Conservation (phyloP, 2,113 vertebrate species). For the Oreotragus oreotragus region DNA sequence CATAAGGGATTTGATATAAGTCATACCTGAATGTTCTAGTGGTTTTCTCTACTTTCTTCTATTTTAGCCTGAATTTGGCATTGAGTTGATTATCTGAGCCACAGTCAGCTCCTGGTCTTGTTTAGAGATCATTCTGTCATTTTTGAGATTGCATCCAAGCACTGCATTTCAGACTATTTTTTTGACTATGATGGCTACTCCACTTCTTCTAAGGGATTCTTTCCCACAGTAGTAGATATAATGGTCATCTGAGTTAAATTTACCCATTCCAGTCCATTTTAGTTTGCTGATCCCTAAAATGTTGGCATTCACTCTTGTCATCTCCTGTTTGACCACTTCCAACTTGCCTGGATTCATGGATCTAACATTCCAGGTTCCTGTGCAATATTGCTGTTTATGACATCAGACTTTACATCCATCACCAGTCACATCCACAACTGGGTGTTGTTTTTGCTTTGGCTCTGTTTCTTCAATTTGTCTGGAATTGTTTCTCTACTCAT, state of each 20-base stretch:
- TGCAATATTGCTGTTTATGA: not conserved
- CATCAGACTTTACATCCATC: not conserved
- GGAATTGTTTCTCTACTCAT: not conserved
- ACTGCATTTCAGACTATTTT: not conserved
- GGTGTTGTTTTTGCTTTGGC: not conserved
- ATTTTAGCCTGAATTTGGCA: no score
- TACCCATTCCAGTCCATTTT: not conserved
- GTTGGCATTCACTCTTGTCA: rapidly evolving
- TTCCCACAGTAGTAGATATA: not conserved
- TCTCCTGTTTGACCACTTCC: not conserved
- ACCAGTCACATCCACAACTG: not conserved
- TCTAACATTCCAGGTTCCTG: not conserved
- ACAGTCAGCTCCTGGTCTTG: no score
- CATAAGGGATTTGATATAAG: no score
- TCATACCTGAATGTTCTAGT: no score
- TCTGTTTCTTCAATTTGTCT: not conserved
- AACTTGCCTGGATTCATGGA: not conserved
- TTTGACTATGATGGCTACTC: not conserved
- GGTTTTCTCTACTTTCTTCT: no score
- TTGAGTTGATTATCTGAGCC: no score
- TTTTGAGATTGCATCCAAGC: not conserved
- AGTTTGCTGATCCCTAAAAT: not conserved
- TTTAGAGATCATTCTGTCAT: not conserved
- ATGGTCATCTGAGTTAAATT: not conserved
- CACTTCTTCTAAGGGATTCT: not conserved